A percentile compares a stretch with the other conserved stretches of the same genome.
phyloP scores from a whole-genome alignment of 2,797 vertebrate genomes.

The Spea hammondii region DNA sequence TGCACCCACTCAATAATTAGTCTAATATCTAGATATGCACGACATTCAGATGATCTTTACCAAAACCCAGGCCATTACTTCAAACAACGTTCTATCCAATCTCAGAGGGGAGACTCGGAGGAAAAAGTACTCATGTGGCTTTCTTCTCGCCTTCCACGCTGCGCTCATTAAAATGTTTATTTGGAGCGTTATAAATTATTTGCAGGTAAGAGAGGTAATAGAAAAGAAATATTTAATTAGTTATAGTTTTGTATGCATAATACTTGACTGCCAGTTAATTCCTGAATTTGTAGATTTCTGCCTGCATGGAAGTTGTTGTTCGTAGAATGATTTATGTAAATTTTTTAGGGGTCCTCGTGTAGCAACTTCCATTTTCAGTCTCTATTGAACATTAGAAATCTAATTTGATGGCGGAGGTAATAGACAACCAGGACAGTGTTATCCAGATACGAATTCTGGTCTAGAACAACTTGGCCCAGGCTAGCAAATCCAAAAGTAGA shows the following conservation, averaged over 20 bases:
- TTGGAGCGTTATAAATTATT: constrained; percentile 1
- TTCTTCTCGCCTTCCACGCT: background rate
- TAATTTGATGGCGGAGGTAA: too few relatives aligned
- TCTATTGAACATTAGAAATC: too few relatives aligned
- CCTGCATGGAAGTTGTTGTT: too few relatives aligned
- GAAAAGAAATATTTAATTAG: background rate
- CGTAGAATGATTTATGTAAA: too few relatives aligned
- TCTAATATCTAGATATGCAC: background rate
- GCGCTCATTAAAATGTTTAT: constrained; percentile 15
- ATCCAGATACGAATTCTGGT: too few relatives aligned
- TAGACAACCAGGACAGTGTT: too few relatives aligned
- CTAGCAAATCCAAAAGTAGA: too few relatives aligned
- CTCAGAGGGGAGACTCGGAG: background rate
- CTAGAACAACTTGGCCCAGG: too few relatives aligned
- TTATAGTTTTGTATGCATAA: background rate
- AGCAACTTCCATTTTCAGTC: too few relatives aligned
- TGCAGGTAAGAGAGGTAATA: background rate
- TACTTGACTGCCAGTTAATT: background rate
- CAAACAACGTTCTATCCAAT: background rate
- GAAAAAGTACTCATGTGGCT: background rate
- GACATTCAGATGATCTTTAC: background rate
- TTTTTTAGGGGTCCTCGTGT: too few relatives aligned
- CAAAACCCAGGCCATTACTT: background rate
- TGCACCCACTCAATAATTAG: background rate
- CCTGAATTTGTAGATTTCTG: background rate